phyloP scores from a whole-genome alignment of 2,888 invertebrate genomes.

The Ceriagrion tenellum region DNA sequence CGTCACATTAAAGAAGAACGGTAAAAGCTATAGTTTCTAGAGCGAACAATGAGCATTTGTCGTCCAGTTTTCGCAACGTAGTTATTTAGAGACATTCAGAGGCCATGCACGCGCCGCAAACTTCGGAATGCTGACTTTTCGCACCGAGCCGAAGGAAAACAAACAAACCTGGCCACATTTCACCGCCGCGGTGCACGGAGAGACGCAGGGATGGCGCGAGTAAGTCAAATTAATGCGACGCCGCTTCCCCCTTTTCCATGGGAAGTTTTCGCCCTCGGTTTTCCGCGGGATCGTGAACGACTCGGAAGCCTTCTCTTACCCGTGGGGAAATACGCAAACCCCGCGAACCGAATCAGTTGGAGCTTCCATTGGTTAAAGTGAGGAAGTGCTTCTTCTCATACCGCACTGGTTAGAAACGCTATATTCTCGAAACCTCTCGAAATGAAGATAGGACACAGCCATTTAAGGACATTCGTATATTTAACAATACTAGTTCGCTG shows the following conservation, averaged over 20 bases:
- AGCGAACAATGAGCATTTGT: neutral
- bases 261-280: neutral
- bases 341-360: neutral
- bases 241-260: neutral
- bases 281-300: neutral
- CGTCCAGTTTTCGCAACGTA: neutral
- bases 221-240: neutral
- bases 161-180: neutral
- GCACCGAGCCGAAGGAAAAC: neutral
- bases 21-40: neutral
- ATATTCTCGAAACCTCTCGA: too few species aligned
- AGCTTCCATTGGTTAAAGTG: neutral
- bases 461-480: too few species aligned
- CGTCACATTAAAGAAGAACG: too few species aligned
- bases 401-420: too few species aligned
- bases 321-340: neutral
- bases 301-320: neutral
- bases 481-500: too few species aligned
- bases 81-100: neutral
- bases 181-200: neutral
- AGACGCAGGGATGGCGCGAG: neutral
- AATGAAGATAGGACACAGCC: too few species aligned
- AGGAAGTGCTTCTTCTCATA: neutral
- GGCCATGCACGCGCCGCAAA: neutral
- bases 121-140: neutral